These are phyloP conservation scores for Leptinotarsa haldemani DNA, from an alignment of 2,888 invertebrate species.

Conservation along the genomic window DNA sequence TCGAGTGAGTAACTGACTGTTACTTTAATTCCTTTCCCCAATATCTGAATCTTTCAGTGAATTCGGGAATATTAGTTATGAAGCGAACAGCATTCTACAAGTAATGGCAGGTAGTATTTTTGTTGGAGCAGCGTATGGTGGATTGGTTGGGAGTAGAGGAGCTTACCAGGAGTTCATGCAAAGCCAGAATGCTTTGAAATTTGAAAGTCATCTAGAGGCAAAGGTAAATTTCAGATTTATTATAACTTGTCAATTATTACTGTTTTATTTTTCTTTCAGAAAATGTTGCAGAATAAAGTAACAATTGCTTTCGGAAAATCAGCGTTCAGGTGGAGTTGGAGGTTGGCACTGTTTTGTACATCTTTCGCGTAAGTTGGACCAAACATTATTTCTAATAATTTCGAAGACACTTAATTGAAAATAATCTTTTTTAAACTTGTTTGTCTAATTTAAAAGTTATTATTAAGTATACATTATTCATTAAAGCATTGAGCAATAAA, in stretches of 20 bases:
- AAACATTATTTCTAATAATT: background rate
- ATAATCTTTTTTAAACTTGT: slow-evolving; percentile 3
- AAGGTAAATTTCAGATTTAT: slow-evolving; percentile 68
- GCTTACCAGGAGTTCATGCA: slow-evolving; percentile 77
- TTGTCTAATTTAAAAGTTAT: no score
- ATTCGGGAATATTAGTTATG: slow-evolving; percentile 72
- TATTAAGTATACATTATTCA: no score
- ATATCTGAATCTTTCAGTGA: slow-evolving; percentile 69
- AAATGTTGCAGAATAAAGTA: slow-evolving; percentile 77
- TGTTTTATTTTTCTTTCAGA: slow-evolving; percentile 66
- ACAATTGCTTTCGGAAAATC: slow-evolving; percentile 78
- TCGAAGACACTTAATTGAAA: background rate
- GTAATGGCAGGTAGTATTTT: slow-evolving; percentile 71
- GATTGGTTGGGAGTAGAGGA: slow-evolving; percentile 70
- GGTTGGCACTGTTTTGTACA: slow-evolving; percentile 75
- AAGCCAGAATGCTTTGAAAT: slow-evolving; percentile 80
- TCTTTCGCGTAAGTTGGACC: slow-evolving; percentile 73
- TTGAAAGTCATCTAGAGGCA: slow-evolving; percentile 74
- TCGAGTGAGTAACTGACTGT: slow-evolving; percentile 63
- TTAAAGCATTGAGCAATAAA: no score
- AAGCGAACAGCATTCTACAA: slow-evolving; percentile 73
- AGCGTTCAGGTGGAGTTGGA: slow-evolving; percentile 78
- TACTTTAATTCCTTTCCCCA: background rate
- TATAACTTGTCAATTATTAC: no score
- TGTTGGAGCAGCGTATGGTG: slow-evolving; percentile 75